These are phyloP conservation scores for Cydia splendana DNA, from an alignment of 1,140 invertebrate genomes.

Conservation along the genomic window DNA sequence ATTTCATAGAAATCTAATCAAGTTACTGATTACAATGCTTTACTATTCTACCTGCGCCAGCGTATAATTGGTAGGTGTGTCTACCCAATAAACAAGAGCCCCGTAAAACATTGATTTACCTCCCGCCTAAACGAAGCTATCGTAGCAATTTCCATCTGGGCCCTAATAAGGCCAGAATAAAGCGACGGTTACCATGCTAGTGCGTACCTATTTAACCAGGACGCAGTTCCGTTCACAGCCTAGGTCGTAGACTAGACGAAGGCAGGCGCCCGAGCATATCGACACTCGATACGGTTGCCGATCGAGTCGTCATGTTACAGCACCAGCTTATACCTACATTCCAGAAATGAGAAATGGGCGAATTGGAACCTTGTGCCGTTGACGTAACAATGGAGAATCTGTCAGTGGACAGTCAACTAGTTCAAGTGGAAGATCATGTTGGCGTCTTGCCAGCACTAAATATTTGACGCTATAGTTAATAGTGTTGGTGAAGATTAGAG, in stretches of 20 bases:
- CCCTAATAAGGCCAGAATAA: conserved; percentile 6
- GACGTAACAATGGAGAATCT: conserved; percentile 20
- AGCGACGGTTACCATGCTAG: conserved; percentile 38
- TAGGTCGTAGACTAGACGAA: conserved; percentile 45
- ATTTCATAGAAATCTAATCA: neutral
- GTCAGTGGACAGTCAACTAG: conserved; percentile 10
- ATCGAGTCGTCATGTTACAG: conserved; percentile 55
- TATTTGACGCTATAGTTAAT: conserved; percentile 45
- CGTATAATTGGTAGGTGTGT: conserved; percentile 25
- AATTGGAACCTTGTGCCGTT: conserved; percentile 32
- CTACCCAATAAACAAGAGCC: conserved; percentile 24
- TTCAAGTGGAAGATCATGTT: conserved; percentile 44
- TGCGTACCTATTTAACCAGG: conserved; percentile 45
- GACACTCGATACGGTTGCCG: conserved; percentile 57
- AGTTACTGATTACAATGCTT: conserved; percentile 4
- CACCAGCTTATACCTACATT: conserved; percentile 36
- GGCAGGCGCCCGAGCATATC: conserved; percentile 51
- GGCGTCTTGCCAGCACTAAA: conserved; percentile 45
- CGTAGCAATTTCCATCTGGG: neutral
- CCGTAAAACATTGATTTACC: neutral
- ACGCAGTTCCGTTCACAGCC: conserved; percentile 55
- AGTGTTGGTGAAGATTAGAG: too few relatives aligned
- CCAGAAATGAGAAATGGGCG: conserved; percentile 25
- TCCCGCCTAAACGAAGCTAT: neutral
- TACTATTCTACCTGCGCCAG: neutral